phyloP scores from a whole-genome alignment of 2,888 invertebrate species.

The Epirrhoe tristata region DNA sequence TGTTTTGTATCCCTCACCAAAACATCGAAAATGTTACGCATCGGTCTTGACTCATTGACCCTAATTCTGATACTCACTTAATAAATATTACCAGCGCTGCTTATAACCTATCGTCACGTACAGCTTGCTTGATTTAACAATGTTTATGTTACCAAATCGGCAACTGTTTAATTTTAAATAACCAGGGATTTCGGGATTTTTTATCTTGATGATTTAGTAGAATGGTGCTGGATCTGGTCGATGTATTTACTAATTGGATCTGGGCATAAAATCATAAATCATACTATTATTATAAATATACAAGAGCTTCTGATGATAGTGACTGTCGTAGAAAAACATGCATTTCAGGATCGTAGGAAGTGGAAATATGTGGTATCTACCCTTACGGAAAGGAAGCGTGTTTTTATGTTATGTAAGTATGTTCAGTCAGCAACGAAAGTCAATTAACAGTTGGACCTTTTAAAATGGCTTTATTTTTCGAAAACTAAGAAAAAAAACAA shows the following conservation, averaged over 20 bases:
- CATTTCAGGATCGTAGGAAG: no score
- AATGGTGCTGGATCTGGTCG: neutral
- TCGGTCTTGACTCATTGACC: slow-evolving; percentile 52
- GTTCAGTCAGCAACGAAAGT: no score
- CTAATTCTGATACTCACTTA: slow-evolving; percentile 38
- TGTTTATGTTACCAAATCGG: slow-evolving; percentile 27
- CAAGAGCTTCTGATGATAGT: no score
- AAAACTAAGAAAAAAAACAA: no score
- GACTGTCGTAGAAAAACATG: no score
- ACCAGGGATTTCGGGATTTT: slow-evolving; percentile 7
- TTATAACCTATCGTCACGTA: slow-evolving; percentile 40
- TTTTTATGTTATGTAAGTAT: no score
- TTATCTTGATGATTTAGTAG: neutral
- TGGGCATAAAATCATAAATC: neutral
- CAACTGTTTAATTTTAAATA: slow-evolving; percentile 22
- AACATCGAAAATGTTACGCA: neutral
- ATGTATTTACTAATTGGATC: neutral
- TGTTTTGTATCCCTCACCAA: neutral
- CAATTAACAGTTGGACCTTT: no score
- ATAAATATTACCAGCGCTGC: slow-evolving; percentile 27
- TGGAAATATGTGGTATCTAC: no score
- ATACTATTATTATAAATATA: neutral
- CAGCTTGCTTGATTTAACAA: slow-evolving; percentile 12
- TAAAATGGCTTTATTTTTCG: no score
- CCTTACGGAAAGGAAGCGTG: no score